phyloP scores from a whole-genome alignment of 2,888 invertebrate species.

The Neria commutata region DNA sequence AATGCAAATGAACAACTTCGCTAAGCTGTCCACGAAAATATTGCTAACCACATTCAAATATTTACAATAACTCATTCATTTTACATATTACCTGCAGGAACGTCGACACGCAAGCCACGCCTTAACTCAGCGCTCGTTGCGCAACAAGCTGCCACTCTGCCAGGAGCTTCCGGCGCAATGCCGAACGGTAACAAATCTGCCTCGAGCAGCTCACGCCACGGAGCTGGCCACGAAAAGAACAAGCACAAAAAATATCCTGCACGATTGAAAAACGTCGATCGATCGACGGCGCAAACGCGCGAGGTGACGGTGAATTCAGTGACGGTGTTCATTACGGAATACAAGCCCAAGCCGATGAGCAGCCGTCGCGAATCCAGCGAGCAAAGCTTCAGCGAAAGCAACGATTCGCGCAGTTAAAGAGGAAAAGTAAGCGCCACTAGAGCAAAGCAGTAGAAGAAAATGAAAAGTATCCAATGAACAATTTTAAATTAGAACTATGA shows the following conservation, averaged over 20 bases:
- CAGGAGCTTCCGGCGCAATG: conserved; percentile 64
- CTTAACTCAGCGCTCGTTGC: conserved; percentile 96
- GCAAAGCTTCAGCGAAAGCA: conserved; percentile 63
- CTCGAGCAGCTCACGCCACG: conserved; percentile 52
- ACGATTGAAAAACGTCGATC: conserved; percentile 88
- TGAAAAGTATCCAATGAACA: conserved; percentile 31
- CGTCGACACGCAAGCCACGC: conserved; percentile 89
- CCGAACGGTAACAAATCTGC: conserved; percentile 62
- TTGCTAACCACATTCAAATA: too few relatives aligned
- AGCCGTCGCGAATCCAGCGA: conserved; percentile 61
- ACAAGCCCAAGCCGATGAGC: conserved; percentile 74
- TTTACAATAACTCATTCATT: too few relatives aligned
- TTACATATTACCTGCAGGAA: conserved; percentile 71
- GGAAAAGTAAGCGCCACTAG: conserved; percentile 23
- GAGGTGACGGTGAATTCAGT: conserved; percentile 97
- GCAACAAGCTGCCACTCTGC: conserved; percentile 85
- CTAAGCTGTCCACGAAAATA: too few relatives aligned
- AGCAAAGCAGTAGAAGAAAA: conserved; percentile 19
- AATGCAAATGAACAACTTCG: too few relatives aligned
- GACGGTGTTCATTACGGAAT: conserved; percentile 96
- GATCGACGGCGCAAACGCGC: conserved; percentile 89
- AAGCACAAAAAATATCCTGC: conserved; percentile 74
- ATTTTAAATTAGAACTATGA: conserved; percentile 36
- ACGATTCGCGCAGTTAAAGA: conserved; percentile 62
- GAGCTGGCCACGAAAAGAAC: conserved; percentile 64